These are phyloP conservation scores for Molossus molossus DNA, from an alignment of 2,797 vertebrate genomes.

Conservation along the genomic window DNA sequence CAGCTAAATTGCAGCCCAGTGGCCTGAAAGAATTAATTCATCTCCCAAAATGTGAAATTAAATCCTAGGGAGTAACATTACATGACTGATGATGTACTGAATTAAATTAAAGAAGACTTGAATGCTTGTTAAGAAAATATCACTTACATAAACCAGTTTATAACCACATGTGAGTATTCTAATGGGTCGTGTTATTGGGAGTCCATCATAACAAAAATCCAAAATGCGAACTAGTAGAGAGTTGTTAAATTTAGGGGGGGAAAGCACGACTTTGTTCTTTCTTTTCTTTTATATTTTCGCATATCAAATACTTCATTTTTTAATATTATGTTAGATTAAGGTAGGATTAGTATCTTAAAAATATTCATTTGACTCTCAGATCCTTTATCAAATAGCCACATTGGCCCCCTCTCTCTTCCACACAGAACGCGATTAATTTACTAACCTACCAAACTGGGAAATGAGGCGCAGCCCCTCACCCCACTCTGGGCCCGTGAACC, in stretches of 20 bases:
- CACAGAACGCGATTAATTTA: not conserved
- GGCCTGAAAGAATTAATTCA: conserved; percentile 86
- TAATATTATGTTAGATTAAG: conserved; percentile 30
- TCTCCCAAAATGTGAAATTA: conserved; percentile 86
- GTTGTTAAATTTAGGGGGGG: conserved; percentile 38
- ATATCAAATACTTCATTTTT: conserved; percentile 15
- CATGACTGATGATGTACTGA: conserved; percentile 84
- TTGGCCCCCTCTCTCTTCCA: not conserved
- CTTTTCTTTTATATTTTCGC: not conserved
- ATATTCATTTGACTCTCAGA: not conserved
- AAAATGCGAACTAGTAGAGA: conserved; percentile 59
- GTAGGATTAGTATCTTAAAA: not conserved
- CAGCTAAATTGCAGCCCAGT: conserved; percentile 84
- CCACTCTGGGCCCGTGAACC: not conserved
- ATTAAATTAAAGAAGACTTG: conserved; percentile 86
- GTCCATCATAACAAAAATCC: conserved; percentile 72
- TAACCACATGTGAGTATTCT: conserved; percentile 74
- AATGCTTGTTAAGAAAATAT: conserved; percentile 79
- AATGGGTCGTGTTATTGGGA: conserved; percentile 75
- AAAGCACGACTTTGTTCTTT: conserved; percentile 42
- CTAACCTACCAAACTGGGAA: not conserved
- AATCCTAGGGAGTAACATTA: conserved; percentile 86
- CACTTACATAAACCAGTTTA: conserved; percentile 85
- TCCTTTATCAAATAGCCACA: conserved; percentile 25
- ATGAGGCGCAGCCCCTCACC: rapidly evolving